Percentiles rank a stretch among this genome's conserved stretches.
These are phyloP conservation scores for Ptilodon capucinus DNA, from an alignment of 2,888 invertebrate species.

Conservation along the genomic window DNA sequence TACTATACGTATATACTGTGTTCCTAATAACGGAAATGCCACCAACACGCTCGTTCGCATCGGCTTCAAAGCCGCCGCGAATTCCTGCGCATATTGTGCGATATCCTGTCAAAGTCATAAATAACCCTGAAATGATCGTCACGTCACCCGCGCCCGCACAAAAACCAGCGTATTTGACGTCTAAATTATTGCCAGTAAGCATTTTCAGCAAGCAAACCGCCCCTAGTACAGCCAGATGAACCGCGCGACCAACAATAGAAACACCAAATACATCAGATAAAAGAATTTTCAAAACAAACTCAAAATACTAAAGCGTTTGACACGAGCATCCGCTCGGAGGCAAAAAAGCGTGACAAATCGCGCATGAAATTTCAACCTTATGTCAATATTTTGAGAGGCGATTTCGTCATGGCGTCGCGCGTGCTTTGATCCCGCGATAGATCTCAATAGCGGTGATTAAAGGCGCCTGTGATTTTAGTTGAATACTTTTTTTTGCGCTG, in stretches of 20 bases:
- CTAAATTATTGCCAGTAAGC: slow-evolving; percentile 80
- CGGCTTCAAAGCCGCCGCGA: slow-evolving; percentile 69
- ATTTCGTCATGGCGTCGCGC: slow-evolving; percentile 65
- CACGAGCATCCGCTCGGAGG: slow-evolving; percentile 80
- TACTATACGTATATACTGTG: background rate
- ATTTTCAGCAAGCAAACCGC: slow-evolving; percentile 69
- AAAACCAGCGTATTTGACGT: slow-evolving; percentile 77
- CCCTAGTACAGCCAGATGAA: slow-evolving; percentile 74
- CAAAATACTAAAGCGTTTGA: slow-evolving; percentile 83
- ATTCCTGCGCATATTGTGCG: slow-evolving; percentile 69
- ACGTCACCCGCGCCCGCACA: slow-evolving; percentile 60
- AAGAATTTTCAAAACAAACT: slow-evolving; percentile 84
- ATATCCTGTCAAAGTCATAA: slow-evolving; percentile 75
- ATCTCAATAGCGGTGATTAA: slow-evolving; percentile 83
- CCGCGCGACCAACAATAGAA: slow-evolving; percentile 67
- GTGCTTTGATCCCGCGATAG: slow-evolving; percentile 79
- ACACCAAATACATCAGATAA: slow-evolving; percentile 81
- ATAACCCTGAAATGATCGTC: slow-evolving; percentile 76
- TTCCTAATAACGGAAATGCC: slow-evolving; percentile 73
- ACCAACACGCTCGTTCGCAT: slow-evolving; percentile 62
- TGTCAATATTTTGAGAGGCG: slow-evolving; percentile 64
- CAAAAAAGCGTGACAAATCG: slow-evolving; percentile 74
- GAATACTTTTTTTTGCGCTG: slow-evolving; percentile 75
- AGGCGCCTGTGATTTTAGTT: slow-evolving; percentile 82
- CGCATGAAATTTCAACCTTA: slow-evolving; percentile 64